A percentile compares a stretch with the other conserved stretches of the same genome.
Conservation (phyloP, 1,140 invertebrate species). For the Drosophila ogumai region DNA sequence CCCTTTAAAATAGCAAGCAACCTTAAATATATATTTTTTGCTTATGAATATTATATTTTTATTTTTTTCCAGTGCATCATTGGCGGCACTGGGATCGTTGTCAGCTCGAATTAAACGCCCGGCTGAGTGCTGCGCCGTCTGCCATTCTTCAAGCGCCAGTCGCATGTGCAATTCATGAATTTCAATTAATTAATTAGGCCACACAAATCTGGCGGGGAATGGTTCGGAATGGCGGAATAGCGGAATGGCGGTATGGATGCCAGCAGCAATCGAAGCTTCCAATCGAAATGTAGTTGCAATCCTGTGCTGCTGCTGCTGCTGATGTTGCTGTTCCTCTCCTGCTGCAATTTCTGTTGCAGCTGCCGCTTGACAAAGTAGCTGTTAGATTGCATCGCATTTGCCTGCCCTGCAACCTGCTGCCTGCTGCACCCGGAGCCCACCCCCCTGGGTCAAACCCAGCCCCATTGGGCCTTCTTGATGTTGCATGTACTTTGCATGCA, state of each 20-base stretch:
- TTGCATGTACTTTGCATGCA: slow-evolving; percentile 67
- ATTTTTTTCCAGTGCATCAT: slow-evolving; percentile 28
- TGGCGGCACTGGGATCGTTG: slow-evolving; percentile 39
- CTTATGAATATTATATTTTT: neutral
- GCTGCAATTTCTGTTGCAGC: slow-evolving; percentile 46
- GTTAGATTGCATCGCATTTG: slow-evolving; percentile 77
- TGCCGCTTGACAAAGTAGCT: slow-evolving; percentile 79
- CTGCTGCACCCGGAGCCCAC: neutral
- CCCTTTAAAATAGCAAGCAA: neutral
- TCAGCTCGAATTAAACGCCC: slow-evolving; percentile 56
- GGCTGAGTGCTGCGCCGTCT: slow-evolving; percentile 29
- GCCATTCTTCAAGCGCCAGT: slow-evolving; percentile 68
- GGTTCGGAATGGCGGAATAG: slow-evolving; percentile 1
- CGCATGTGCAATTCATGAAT: slow-evolving; percentile 81
- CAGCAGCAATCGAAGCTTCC: slow-evolving; percentile 59
- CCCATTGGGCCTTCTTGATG: slow-evolving; percentile 21
- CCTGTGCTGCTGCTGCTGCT: slow-evolving; percentile 33
- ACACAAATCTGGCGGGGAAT: slow-evolving; percentile 64
- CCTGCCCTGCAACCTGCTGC: slow-evolving; percentile 20
- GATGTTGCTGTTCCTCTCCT: slow-evolving; percentile 27
- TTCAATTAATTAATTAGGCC: slow-evolving; percentile 82
- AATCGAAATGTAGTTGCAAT: slow-evolving; percentile 67
- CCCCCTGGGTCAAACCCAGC: neutral
- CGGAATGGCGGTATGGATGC: slow-evolving; percentile 6
- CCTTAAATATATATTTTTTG: neutral